phyloP scores from a whole-genome alignment of 2,888 invertebrate species.

The Hirtodrosophila alboralis region DNA sequence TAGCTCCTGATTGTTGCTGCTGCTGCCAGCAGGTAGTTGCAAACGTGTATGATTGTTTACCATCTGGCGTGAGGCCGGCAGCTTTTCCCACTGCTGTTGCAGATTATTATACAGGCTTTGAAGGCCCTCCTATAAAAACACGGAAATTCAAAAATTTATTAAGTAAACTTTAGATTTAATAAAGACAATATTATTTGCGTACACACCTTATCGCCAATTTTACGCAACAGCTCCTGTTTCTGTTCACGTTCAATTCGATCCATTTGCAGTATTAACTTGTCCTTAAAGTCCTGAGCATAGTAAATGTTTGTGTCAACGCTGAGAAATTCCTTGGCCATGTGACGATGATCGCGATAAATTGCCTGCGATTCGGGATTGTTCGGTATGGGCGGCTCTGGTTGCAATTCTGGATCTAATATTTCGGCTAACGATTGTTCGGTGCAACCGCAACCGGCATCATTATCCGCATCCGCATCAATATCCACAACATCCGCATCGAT shows the following conservation, averaged over 20 bases:
- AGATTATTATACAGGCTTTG: constrained; percentile 81
- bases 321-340: constrained; percentile 94
- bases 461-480: constrained; percentile 70
- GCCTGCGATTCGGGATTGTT: constrained; percentile 90
- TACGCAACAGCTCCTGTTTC: constrained; percentile 81
- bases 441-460: constrained; percentile 54
- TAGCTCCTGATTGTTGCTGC: constrained; percentile 18
- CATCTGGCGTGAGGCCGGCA: constrained; percentile 68
- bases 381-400: constrained; percentile 92
- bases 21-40: constrained; percentile 16
- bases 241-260: constrained; percentile 80
- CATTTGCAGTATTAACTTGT: constrained; percentile 87
- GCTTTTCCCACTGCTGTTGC: constrained; percentile 79
- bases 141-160: background rate
- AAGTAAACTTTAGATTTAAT: background rate
- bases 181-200: background rate
- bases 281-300: constrained; percentile 91
- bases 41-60: constrained; percentile 27
- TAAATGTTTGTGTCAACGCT: constrained; percentile 94
- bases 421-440: constrained; percentile 86
- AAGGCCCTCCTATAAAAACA: constrained; percentile 73
- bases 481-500: constrained; percentile 17
- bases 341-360: constrained; percentile 94
- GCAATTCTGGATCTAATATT: constrained; percentile 91
- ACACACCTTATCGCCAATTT: constrained; percentile 82